phyloP scores from a whole-genome alignment of 1,140 invertebrate genomes.

The Drosophila lacertosa region DNA sequence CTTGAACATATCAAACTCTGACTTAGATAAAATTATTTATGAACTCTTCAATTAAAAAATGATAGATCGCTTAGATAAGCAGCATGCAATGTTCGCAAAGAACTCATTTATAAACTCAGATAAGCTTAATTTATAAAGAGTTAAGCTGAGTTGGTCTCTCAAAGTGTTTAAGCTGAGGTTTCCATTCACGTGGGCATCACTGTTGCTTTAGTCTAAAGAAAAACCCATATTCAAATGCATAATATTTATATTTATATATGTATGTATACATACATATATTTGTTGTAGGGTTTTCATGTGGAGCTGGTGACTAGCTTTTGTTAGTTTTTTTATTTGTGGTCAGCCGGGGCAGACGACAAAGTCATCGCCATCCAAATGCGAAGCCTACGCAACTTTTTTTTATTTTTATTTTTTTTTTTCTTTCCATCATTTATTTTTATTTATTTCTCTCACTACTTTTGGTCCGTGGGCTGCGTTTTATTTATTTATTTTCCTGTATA shows the following conservation, averaged over 20 bases:
- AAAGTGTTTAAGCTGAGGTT: neutral
- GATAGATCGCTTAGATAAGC: too few species aligned
- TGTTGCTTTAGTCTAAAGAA: constrained; percentile 8
- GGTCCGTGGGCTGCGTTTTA: constrained; percentile 67
- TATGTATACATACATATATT: neutral
- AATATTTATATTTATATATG: neutral
- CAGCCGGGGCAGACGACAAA: constrained; percentile 25
- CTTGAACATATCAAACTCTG: too few species aligned
- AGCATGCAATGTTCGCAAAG: too few species aligned
- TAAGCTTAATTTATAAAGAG: too few species aligned
- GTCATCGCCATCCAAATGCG: constrained; percentile 71
- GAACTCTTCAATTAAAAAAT: constrained; percentile 21
- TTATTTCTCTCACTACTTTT: constrained; percentile 29
- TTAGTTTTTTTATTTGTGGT: constrained; percentile 49
- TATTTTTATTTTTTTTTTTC: constrained; percentile 32
- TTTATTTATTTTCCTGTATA: constrained; percentile 48
- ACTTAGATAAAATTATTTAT: too few species aligned
- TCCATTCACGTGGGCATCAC: constrained; percentile 23
- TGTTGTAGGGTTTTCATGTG: constrained; percentile 3
- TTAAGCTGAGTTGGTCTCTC: too few species aligned
- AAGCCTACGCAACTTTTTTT: constrained; percentile 65
- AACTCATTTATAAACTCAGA: too few species aligned
- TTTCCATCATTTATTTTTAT: constrained; percentile 33
- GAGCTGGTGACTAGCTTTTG: constrained; percentile 17
- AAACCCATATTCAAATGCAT: constrained; percentile 14